Conservation (phyloP, 2,797 vertebrate species). For the Malurus leucopterus region DNA sequence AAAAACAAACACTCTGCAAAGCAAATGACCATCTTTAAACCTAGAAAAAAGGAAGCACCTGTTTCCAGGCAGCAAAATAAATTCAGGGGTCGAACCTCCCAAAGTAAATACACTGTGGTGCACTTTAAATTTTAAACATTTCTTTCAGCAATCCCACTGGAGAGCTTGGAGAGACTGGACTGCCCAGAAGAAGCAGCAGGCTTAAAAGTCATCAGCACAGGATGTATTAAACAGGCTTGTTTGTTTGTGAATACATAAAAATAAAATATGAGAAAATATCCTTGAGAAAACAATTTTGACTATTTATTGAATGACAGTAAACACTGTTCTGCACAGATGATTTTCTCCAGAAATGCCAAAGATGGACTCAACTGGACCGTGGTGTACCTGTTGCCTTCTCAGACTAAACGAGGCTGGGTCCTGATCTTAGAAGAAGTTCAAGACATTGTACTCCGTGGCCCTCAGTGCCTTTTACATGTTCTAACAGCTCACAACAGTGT, state of each 20-base stretch:
- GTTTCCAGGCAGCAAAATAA: constrained; percentile 35
- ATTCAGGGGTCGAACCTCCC: background rate
- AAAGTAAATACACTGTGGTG: background rate
- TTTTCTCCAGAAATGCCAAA: background rate
- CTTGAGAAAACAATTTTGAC: background rate
- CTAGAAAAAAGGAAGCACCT: background rate
- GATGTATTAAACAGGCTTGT: background rate
- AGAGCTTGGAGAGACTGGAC: background rate
- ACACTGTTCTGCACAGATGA: background rate
- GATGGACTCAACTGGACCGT: background rate
- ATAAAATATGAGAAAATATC: constrained; percentile 7
- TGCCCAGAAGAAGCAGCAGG: background rate
- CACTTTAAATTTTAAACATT: background rate
- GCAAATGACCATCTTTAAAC: background rate
- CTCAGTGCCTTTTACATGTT: background rate
- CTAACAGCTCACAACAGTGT: background rate
- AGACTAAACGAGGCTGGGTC: background rate
- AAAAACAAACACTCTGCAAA: background rate
- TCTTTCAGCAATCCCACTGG: background rate
- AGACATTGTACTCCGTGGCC: background rate
- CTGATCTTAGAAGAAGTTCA: background rate
- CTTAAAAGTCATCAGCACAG: background rate
- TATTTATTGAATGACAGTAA: background rate
- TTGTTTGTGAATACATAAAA: constrained; percentile 17
- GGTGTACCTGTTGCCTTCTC: background rate